Evolutionary conservation across 2,888 invertebrate species (phyloP), one percentile per base, ranked within the genome.

Genomic region (Arenicola marina): DNA sequence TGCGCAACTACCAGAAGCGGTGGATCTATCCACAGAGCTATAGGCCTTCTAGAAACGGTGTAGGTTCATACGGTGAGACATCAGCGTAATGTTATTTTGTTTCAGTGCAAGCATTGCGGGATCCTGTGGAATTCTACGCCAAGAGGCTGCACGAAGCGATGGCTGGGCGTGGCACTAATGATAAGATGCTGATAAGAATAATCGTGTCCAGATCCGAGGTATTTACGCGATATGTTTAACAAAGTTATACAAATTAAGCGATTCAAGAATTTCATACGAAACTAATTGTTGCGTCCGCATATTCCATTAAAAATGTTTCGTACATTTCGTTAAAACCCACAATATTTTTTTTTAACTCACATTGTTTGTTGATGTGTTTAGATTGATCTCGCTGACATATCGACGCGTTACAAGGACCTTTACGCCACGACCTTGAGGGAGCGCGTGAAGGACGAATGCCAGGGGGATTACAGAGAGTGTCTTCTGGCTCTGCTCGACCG

Each of bases 131-230:
- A 15, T 66, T 63, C 44, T 64, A 66, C 33, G 62, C 66, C 18
- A 32, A 28, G 34, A 59, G 62, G 2, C 32, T 68, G 31, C 56
- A 66, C 2, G 57, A 63, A 24, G 33, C 57, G 31, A 62, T 61
- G 44, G 31, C 33, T 4, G 68, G 66, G 1, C 45, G 63, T 7
- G 67, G 69, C 2, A 67, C 67, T 3, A 67, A 73, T 53, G 71
- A 70, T 59, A 58, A 38, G 7, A 45, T 62, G 33, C 60, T 66
- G 18, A 66, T 63, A 45, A 51, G 66, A 51, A 63, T 63, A 21
- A 63, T 66, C 31, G 58, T 66, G 28, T 51, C 57, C n/a, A 24
- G 66, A 29, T 53, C 57, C 4, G 66, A 66, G 66, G 66, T 66
- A 31, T 24, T 56, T 59, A 4, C n/a, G n/a, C n/a, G n/a, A n/a